Evolutionary conservation across 2,113 vertebrate genomes (phyloP).

Genomic region (Rhadina sibilatrix): DNA sequence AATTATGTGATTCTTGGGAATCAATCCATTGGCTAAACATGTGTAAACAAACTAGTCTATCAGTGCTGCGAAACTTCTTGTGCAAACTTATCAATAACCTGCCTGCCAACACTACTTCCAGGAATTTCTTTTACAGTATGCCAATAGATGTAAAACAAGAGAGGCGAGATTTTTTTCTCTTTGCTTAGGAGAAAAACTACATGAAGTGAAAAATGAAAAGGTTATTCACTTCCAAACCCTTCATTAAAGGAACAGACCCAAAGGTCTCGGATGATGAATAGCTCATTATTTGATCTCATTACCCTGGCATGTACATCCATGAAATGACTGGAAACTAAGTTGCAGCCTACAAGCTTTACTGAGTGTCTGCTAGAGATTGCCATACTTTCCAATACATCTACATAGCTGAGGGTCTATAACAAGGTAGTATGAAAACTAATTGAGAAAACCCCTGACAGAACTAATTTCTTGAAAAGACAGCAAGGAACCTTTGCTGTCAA

Average conservation of each 20-base stretch:
- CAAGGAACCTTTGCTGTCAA: not conserved
- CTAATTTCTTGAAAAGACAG: not conserved
- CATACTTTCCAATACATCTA: not conserved
- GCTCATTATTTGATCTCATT: constrained; percentile 36
- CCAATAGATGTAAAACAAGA: not conserved
- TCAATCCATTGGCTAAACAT: not conserved
- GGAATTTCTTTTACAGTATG: not conserved
- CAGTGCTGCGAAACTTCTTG: not conserved
- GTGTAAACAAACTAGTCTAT: not conserved
- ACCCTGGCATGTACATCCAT: not conserved
- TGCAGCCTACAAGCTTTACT: not conserved
- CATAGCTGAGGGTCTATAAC: not conserved
- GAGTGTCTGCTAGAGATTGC: not conserved
- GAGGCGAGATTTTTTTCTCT: not conserved
- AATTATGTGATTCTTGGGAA: not conserved
- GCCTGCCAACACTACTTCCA: not conserved
- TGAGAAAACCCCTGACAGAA: not conserved
- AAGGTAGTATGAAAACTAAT: not conserved
- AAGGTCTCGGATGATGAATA: constrained; percentile 28
- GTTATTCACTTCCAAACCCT: constrained; percentile 16
- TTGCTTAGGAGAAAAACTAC: not conserved
- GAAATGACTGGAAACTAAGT: not conserved
- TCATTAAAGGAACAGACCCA: constrained; percentile 1
- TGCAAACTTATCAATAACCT: not conserved
- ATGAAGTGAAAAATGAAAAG: constrained; percentile 30